Conservation (phyloP, 2,797 vertebrate genomes). For the Sebastes miniatus region DNA sequence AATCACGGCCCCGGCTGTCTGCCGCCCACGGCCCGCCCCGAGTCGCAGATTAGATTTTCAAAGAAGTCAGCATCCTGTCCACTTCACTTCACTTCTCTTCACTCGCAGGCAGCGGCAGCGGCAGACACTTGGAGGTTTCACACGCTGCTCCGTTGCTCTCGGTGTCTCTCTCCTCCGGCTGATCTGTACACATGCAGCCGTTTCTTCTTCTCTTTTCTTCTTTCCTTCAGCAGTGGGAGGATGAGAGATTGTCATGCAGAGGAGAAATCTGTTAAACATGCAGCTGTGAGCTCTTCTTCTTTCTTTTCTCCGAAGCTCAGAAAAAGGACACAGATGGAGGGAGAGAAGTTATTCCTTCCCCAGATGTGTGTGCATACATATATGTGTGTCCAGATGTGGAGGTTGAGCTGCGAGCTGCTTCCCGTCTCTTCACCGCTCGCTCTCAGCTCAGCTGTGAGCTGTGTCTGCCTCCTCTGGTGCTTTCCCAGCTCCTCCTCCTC, state of each 20-base stretch:
- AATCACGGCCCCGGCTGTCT: conserved; percentile 30
- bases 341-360: conserved; percentile 29
- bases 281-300: neutral
- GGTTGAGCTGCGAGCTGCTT: conserved; percentile 8
- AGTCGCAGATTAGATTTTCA: conserved; percentile 48
- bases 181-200: neutral
- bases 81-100: conserved; percentile 25
- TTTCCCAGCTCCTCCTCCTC: conserved; percentile 56
- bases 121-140: neutral
- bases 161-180: conserved; percentile 2
- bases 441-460: conserved; percentile 23
- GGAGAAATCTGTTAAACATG: conserved; percentile 4
- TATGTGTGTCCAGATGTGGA: neutral
- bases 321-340: neutral
- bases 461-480: conserved; percentile 53
- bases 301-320: neutral
- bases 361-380: neutral
- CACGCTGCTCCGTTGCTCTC: neutral
- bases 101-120: neutral
- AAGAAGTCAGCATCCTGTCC: conserved; percentile 64
- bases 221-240: conserved; percentile 6
- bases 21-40: conserved; percentile 20
- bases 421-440: neutral
- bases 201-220: neutral
- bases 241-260: neutral